Percentiles rank a stretch among this genome's conserved stretches.
Evolutionary conservation across 2,113 vertebrate genomes (phyloP).

Genomic region (Planiliza haematocheilus): DNA sequence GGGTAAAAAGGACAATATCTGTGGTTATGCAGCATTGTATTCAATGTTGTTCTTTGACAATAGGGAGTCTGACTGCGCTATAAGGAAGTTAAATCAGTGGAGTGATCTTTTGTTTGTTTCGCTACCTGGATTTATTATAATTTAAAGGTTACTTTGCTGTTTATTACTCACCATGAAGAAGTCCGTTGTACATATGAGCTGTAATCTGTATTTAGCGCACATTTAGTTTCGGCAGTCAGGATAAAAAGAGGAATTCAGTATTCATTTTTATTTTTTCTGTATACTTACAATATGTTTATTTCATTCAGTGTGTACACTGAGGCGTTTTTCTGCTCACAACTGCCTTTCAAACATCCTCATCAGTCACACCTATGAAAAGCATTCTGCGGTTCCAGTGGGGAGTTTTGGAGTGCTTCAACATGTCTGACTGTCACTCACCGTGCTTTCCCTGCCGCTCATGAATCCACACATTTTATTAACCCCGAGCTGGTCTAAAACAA

Average conservation of each 20-base stretch:
- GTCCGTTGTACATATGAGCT: background rate
- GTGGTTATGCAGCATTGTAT: background rate
- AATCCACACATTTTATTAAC: constrained; percentile 71
- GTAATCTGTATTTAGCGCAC: constrained; percentile 17
- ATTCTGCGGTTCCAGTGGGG: constrained; percentile 56
- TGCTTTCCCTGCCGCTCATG: constrained; percentile 47
- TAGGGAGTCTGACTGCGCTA: background rate
- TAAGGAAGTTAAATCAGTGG: background rate
- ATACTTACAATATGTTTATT: background rate
- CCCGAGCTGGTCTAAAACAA: constrained; percentile 67
- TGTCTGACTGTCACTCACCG: constrained; percentile 58
- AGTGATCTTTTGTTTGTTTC: too few relatives aligned
- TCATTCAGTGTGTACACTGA: background rate
- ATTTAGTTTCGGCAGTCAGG: constrained; percentile 26
- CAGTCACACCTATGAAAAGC: constrained; percentile 68
- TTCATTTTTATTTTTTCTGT: too few relatives aligned
- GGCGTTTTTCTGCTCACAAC: constrained; percentile 31
- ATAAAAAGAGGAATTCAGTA: constrained; percentile 2
- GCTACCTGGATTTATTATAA: too few relatives aligned
- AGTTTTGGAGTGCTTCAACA: constrained; percentile 69
- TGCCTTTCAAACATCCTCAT: constrained; percentile 47
- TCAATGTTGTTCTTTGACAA: background rate
- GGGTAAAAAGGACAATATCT: background rate
- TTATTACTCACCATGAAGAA: background rate
- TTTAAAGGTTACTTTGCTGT: too few relatives aligned